Evolutionary conservation across 37 sponge, comb jelly and placozoan species (phyloP).

Genomic region (Chondrilla cf. caribensis): DNA sequence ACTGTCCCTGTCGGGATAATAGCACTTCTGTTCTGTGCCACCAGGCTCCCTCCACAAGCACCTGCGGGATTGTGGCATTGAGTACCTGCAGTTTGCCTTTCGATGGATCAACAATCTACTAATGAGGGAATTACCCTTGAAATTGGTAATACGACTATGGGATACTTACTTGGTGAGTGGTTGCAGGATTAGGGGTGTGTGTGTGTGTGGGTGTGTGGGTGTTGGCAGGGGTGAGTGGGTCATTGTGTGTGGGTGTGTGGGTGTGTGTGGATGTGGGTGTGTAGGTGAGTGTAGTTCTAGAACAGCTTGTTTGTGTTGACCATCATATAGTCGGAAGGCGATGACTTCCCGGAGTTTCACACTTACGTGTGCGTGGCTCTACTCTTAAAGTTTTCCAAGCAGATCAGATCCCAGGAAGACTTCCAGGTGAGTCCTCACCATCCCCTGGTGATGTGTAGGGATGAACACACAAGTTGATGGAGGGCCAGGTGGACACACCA

Average conservation of each 20-base stretch:
- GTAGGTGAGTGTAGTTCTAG: too few relatives aligned
- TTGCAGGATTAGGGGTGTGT: too few relatives aligned
- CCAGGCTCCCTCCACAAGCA: constrained; percentile 39
- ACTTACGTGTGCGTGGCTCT: constrained; percentile 94
- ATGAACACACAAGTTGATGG: too few relatives aligned
- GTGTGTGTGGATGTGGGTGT: background rate
- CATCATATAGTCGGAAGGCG: constrained; percentile 61
- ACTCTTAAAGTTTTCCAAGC: constrained; percentile 66
- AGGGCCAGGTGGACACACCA: background rate
- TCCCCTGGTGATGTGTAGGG: too few relatives aligned
- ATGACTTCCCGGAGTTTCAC: constrained; percentile 88
- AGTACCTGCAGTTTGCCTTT: constrained; percentile 75
- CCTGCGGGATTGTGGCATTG: constrained; percentile 40
- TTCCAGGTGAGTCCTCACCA: constrained; percentile 78
- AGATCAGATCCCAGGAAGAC: constrained; percentile 56
- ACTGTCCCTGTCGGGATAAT: too few relatives aligned
- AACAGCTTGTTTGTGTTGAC: background rate
- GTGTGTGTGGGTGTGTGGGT: background rate
- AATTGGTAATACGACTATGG: constrained; percentile 87
- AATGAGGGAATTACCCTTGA: constrained; percentile 89
- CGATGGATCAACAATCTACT: constrained; percentile 97
- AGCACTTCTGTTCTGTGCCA: background rate
- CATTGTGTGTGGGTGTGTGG: background rate
- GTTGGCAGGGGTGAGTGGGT: too few relatives aligned
- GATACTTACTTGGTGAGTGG: constrained; percentile 84